phyloP scores from a whole-genome alignment of 2,113 vertebrate species.

The Siphamia tubifer region DNA sequence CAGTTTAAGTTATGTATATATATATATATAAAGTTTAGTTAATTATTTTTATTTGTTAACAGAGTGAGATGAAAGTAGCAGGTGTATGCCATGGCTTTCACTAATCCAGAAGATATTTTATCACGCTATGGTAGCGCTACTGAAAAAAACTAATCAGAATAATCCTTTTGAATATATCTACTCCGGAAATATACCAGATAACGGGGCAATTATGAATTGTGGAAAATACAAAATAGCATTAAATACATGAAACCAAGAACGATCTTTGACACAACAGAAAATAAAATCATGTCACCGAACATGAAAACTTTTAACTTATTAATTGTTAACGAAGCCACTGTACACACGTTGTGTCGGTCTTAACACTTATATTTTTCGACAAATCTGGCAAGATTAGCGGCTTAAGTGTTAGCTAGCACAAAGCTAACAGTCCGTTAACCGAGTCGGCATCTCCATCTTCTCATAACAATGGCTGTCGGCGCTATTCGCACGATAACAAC shows the following conservation, averaged over 20 bases:
- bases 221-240: neutral
- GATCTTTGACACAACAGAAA: neutral
- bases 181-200: neutral
- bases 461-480: slow-evolving; percentile 77
- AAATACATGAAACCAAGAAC: neutral
- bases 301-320: neutral
- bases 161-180: neutral
- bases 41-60: too few species aligned
- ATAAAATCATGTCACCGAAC: neutral
- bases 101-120: neutral
- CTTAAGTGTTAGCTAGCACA: slow-evolving; percentile 30
- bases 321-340: rapidly evolving
- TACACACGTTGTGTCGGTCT: neutral
- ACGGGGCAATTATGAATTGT: neutral
- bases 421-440: slow-evolving; percentile 55
- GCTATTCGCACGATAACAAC: slow-evolving; percentile 54
- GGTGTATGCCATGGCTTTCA: too few species aligned
- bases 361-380: neutral
- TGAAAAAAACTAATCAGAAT: neutral
- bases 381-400: neutral
- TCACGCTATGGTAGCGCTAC: neutral
- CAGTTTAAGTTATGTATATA: too few species aligned
- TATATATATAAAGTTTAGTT: too few species aligned
- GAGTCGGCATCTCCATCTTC: slow-evolving; percentile 63
- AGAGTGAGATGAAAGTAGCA: too few species aligned